Percentiles rank a stretch among this genome's conserved stretches.
Evolutionary conservation across 2,888 invertebrate species (phyloP).

Genomic region (Apamea anceps): DNA sequence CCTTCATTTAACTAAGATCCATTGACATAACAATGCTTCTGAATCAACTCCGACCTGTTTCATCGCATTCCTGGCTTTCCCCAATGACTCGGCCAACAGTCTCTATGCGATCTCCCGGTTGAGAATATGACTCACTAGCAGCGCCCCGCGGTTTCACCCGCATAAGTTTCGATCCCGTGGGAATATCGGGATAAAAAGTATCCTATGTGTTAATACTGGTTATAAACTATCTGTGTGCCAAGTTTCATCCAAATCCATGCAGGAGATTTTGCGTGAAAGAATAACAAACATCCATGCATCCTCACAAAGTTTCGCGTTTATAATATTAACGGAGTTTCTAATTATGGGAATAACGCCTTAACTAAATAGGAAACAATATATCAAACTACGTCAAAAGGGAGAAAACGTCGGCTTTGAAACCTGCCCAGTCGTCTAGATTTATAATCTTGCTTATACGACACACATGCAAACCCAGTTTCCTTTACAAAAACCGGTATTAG

Average conservation of each 20-base stretch:
- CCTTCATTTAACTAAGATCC: neutral
- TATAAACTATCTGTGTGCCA: no score
- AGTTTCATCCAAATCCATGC: no score
- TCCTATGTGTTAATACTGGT: no score
- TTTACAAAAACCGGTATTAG: constrained; percentile 34
- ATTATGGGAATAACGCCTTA: neutral
- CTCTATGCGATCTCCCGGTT: neutral
- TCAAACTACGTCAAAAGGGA: neutral
- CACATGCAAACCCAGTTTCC: constrained; percentile 16
- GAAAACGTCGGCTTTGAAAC: constrained; percentile 12
- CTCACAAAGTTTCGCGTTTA: no score
- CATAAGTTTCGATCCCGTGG: no score
- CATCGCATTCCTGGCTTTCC: constrained; percentile 31
- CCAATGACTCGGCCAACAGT: constrained; percentile 3
- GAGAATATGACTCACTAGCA: neutral
- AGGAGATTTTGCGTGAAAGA: no score
- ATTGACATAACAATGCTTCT: neutral
- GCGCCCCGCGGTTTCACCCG: no score
- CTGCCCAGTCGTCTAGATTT: neutral
- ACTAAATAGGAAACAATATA: neutral
- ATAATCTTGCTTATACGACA: constrained; percentile 10
- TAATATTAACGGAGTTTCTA: neutral
- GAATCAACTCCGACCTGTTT: neutral
- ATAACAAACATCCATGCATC: no score
- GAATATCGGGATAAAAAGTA: no score